A percentile compares a stretch with the other conserved stretches of the same genome.
Conservation (phyloP, 2,797 vertebrate species). For the Dromococcyx pavoninus region DNA sequence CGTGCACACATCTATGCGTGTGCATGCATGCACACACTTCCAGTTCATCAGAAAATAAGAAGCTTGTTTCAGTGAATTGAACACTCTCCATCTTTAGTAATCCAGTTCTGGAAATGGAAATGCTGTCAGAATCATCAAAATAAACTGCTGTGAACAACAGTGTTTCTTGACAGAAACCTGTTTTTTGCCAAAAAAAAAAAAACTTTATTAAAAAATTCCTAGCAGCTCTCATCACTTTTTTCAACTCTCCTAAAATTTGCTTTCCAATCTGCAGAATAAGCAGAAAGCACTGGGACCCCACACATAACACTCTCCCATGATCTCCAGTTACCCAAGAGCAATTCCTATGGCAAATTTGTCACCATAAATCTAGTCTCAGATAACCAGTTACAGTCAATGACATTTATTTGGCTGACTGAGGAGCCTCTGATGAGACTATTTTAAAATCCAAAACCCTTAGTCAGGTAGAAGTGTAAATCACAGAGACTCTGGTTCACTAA, state of each 20-base stretch:
- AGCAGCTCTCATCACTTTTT: neutral
- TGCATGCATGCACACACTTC: neutral
- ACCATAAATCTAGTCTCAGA: neutral
- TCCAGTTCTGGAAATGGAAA: neutral
- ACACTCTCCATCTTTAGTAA: neutral
- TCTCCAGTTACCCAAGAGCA: neutral
- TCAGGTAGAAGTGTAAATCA: neutral
- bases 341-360: neutral
- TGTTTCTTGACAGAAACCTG: neutral
- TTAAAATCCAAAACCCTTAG: neutral
- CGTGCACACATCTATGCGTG: accelerated
- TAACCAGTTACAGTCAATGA: neutral
- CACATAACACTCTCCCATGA: neutral
- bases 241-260: neutral
- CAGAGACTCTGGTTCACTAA: neutral
- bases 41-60: neutral
- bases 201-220: conserved; percentile 31
- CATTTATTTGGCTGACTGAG: neutral
- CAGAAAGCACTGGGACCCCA: neutral
- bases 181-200: neutral
- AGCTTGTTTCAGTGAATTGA: neutral
- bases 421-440: neutral
- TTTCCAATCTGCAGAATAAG: neutral
- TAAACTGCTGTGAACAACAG: neutral
- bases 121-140: neutral